These are phyloP conservation scores for Cistogaster globosa DNA, from an alignment of 2,888 invertebrate species.

Conservation along the genomic window DNA sequence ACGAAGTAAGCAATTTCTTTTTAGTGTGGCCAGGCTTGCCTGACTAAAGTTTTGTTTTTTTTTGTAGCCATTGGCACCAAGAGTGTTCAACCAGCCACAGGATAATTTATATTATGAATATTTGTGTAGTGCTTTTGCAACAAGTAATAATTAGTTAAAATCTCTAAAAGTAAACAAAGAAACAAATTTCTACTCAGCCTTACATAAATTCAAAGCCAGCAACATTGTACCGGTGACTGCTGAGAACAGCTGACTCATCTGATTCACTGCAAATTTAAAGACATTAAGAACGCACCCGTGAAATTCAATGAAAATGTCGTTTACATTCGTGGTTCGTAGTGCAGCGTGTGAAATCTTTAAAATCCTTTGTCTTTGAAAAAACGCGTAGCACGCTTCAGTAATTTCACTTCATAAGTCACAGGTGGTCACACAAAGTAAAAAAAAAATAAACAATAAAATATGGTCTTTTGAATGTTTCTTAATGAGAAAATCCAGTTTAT, in stretches of 20 bases:
- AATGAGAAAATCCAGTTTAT: constrained; percentile 52
- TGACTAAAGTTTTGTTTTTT: neutral
- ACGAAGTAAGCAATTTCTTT: constrained; percentile 36
- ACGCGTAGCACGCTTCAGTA: constrained; percentile 79
- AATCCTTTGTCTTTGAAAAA: constrained; percentile 54
- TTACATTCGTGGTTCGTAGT: constrained; percentile 40
- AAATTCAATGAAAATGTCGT: constrained; percentile 45
- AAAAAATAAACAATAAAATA: constrained; percentile 2
- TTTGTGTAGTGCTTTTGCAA: constrained; percentile 16
- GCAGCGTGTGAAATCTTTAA: constrained; percentile 68
- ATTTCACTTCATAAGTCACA: constrained; percentile 78
- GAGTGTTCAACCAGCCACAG: constrained; percentile 54
- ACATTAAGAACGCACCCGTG: constrained; percentile 14
- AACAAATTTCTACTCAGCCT: neutral
- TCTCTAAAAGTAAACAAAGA: neutral
- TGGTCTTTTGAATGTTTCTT: constrained; percentile 26
- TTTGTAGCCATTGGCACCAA: constrained; percentile 19
- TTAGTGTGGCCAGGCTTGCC: constrained; percentile 1
- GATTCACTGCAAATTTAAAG: constrained; percentile 25
- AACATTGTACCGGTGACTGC: constrained; percentile 14
- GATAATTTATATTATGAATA: constrained; percentile 68
- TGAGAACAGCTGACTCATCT: constrained; percentile 50
- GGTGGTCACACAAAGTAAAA: constrained; percentile 27
- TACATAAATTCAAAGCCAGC: constrained; percentile 30
- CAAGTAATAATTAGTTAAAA: neutral